These are phyloP conservation scores for Desmophyllum pertusum DNA, from an alignment of 92 coral and sea anemone genomes.

Conservation along the genomic window DNA sequence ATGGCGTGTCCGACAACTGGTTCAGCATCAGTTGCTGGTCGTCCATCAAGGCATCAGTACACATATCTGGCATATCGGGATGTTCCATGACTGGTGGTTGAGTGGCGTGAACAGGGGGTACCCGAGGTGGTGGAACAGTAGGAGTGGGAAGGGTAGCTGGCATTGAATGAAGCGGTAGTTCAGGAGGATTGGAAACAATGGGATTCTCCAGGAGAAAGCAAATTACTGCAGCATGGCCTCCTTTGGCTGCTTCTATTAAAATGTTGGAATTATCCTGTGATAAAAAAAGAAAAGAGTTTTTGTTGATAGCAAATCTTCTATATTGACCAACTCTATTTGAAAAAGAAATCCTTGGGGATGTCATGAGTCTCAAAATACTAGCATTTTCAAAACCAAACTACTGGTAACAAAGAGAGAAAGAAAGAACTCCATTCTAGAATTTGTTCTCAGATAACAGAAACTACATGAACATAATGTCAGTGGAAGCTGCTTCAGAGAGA, in stretches of 20 bases:
- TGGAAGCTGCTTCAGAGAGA: no score
- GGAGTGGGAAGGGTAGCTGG: constrained; percentile 84
- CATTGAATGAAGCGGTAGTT: constrained; percentile 83
- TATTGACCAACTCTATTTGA: no score
- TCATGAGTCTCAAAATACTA: no score
- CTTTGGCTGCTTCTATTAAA: constrained; percentile 97
- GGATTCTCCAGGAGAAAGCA: constrained; percentile 93
- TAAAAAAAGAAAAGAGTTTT: background rate
- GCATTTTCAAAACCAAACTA: no score
- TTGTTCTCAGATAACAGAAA: no score
- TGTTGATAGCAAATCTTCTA: no score
- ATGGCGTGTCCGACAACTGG: constrained; percentile 65
- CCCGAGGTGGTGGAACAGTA: constrained; percentile 94
- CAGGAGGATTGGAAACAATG: constrained; percentile 87
- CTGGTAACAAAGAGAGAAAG: no score
- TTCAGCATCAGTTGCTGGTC: constrained; percentile 71
- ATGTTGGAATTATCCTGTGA: constrained; percentile 93
- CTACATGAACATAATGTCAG: no score
- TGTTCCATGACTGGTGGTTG: constrained; percentile 91
- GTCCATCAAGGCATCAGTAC: constrained; percentile 55
- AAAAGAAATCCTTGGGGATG: no score
- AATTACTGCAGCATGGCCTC: constrained; percentile 97
- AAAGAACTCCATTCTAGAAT: no score
- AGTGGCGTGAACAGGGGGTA: constrained; percentile 96
- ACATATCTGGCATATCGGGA: constrained; percentile 77